These are phyloP conservation scores for Saxicola maurus DNA, from an alignment of 2,797 vertebrate genomes.

Conservation along the genomic window DNA sequence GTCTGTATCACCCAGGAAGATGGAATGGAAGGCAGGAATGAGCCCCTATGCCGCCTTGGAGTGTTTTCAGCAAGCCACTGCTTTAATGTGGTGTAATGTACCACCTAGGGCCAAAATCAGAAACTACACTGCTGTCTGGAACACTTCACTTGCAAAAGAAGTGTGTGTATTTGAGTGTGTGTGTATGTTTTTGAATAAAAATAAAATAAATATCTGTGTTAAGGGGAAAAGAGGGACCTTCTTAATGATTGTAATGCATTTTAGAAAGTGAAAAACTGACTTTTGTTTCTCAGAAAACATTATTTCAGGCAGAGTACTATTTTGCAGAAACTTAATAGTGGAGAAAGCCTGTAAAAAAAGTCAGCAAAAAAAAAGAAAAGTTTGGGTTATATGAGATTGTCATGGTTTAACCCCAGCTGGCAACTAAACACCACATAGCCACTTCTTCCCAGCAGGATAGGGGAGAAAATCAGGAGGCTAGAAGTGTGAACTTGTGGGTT, in stretches of 20 bases:
- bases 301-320: neutral
- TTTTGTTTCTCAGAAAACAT: neutral
- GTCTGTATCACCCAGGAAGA: neutral
- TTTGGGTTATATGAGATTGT: neutral
- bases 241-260: neutral
- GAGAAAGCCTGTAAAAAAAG: neutral
- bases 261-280: neutral
- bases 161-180: neutral
- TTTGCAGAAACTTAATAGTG: neutral
- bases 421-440: neutral
- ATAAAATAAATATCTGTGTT: neutral
- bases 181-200: rapidly evolving
- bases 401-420: neutral
- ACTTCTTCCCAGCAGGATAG: neutral
- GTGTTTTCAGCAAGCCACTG: neutral
- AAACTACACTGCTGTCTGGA: neutral
- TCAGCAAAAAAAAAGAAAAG: neutral
- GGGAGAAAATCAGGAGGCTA: neutral
- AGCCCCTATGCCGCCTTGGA: neutral
- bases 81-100: neutral
- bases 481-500: rapidly evolving
- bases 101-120: conserved; percentile 56
- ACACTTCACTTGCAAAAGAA: neutral
- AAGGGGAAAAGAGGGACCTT: neutral
- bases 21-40: neutral